Percentiles rank a stretch among this genome's conserved stretches.
These are phyloP conservation scores for Alaudala cheleensis DNA, from an alignment of 2,113 vertebrate species.

Conservation along the genomic window DNA sequence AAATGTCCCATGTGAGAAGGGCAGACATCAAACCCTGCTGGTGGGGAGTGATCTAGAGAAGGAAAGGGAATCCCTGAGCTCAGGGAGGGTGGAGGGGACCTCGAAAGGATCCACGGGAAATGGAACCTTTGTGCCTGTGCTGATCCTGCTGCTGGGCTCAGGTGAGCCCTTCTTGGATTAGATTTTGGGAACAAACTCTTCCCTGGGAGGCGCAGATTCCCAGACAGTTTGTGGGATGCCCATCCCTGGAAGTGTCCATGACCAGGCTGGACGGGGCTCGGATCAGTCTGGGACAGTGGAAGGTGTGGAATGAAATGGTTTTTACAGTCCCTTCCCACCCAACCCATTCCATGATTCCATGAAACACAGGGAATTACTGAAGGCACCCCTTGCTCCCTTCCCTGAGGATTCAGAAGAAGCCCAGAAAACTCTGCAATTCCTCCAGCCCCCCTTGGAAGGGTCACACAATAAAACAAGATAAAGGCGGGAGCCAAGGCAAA, in stretches of 20 bases:
- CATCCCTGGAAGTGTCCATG: neutral
- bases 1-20: neutral
- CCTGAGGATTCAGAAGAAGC: neutral
- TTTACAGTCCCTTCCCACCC: neutral
- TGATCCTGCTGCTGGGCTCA: neutral
- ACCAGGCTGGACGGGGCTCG: rapidly evolving
- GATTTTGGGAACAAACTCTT: neutral
- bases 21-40: neutral
- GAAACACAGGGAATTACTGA: neutral
- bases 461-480: slow-evolving; percentile 42
- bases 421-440: neutral
- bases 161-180: rapidly evolving
- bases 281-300: rapidly evolving
- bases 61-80: neutral
- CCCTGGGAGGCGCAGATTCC: neutral
- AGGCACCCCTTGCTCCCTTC: neutral
- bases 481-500: slow-evolving; percentile 32
- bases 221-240: neutral
- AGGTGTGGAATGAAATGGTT: neutral
- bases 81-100: neutral
- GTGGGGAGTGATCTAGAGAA: neutral
- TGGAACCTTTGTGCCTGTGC: neutral
- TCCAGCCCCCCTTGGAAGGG: neutral
- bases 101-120: rapidly evolving
- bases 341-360: neutral